Percentiles rank a stretch among this genome's conserved stretches.
Evolutionary conservation across 2,888 invertebrate species (phyloP).

Genomic region (Cenopis cana): DNA sequence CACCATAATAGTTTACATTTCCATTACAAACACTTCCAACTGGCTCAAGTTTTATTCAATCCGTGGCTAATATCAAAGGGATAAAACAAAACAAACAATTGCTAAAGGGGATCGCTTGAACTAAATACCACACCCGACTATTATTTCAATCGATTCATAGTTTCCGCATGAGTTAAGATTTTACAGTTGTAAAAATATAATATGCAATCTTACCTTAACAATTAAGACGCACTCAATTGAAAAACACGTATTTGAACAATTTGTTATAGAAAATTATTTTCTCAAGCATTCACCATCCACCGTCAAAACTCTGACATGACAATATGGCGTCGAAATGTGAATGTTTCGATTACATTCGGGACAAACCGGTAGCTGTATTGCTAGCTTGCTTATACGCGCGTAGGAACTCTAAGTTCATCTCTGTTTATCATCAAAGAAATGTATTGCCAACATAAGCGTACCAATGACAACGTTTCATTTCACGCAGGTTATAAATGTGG

Average conservation of each 20-base stretch:
- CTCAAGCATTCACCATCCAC: constrained; percentile 65
- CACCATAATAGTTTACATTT: constrained; percentile 42
- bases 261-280: constrained; percentile 57
- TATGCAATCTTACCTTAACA: constrained; percentile 59
- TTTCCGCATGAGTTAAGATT: background rate
- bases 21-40: constrained; percentile 53
- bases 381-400: constrained; percentile 47
- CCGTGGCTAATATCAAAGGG: constrained; percentile 55
- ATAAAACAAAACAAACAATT: constrained; percentile 78
- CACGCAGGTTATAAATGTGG: constrained; percentile 38
- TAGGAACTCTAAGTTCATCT: constrained; percentile 47
- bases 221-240: constrained; percentile 59
- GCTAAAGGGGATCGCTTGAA: constrained; percentile 62
- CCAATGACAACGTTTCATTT: constrained; percentile 48
- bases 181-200: background rate
- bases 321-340: constrained; percentile 75
- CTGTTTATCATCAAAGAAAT: constrained; percentile 49
- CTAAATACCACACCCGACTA: constrained; percentile 80
- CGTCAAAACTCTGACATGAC: constrained; percentile 76
- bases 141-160: constrained; percentile 46
- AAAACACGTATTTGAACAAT: constrained; percentile 48
- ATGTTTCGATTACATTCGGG: constrained; percentile 57
- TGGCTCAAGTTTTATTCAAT: constrained; percentile 56
- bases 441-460: constrained; percentile 51
- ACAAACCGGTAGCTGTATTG: constrained; percentile 51